Base-by-base conservation (phyloP, 2,797 vertebrate genomes). In the Megalops cyprinoides region DNA sequence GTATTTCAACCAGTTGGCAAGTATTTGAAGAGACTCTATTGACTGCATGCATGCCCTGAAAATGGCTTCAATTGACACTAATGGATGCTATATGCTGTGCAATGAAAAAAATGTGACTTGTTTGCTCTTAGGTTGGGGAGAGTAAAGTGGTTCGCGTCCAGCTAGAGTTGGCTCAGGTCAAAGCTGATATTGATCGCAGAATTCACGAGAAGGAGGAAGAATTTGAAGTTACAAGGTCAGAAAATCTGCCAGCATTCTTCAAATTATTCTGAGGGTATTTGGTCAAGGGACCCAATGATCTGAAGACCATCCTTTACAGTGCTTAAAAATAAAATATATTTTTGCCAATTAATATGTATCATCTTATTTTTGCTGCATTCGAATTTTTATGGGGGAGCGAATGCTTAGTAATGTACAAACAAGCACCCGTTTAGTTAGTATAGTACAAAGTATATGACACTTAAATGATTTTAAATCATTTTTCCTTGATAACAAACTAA, bases 161-260 rank as follows among this genome's bases (percentile, higher is more conserved):
- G 82, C 85, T 96, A 84, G 92, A 94, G 87, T 60, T 93, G 62
- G 91, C 93, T 81, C 92, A 95, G 79, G 90, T 94, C 62, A 95
- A 96, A 84, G 92, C 94, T 34, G 93, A 94, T 71, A 91, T 91
- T 0, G 90, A 95, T 83, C 85, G 89, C 15, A 92, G 92, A 82
- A 92, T 95, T 80, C 89, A 92, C 0, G 88, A 94, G 85, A 95
- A 95, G 83, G 93, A 94, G 86, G 93, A 95, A 48, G 92, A 95
- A 88, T 93, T 93, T 88, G 92, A 95, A 92, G 90, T 90, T 84
- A 92, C 87, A 8, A 92, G 91, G 92, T 93, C 77, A 4, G 80
- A 53, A 76, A 42, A 48, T 74, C 46, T 53, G 53, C 51, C 87
- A 82, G 87, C 91, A 90, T 82, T 82, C 84, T 28, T 37, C 18